Evolutionary conservation across 2,797 vertebrate species (phyloP), one percentile per base, ranked within the genome.

Genomic region (Enteromius afrohamiltoni): DNA sequence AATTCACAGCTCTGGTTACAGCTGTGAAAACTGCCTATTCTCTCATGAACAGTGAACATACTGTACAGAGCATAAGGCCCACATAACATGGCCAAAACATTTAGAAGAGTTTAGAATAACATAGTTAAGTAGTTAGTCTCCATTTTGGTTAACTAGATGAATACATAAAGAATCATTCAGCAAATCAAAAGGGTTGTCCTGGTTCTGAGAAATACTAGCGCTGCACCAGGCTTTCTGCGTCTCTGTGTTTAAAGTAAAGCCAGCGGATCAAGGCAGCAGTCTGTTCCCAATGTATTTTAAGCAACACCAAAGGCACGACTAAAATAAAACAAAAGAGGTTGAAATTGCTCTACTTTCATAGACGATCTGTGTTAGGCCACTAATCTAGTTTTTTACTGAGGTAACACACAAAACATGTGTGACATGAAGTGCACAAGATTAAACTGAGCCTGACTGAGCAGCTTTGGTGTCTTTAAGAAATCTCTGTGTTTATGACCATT

Each of bases 291-390:
- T 74, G 85, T 84, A 82, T 86, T 80, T 78, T 76, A 65, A 86
- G 64, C 40, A 87, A 75, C 19, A 65, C 82, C 88, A 85, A 85
- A 79, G 78, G 26, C 76, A 88, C n/a, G 88, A 88, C 84, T 87
- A 83, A 90, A 92, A 89, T 78, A 90, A 90, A 90, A 90, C 85
- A 87, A 87, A 86, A 88, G 85, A 79, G 85, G 83, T 29, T 80
- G 65, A 76, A 49, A 77, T 53, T 60, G 87, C 79, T 86, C 67
- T 76, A 89, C 67, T 88, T 85, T 83, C 70, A 86, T 49, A 79
- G 85, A 89, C 83, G 86, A 84, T 74, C 77, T 77, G 75, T 79
- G 70, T 60, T 49, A 86, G 82, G 82, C 86, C 87, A 90, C 83
- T 90, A 91, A 92, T 93, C 86, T 73, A 88, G 82, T 81, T 89